These are phyloP conservation scores for Deroplatys truncata DNA, from an alignment of 2,888 invertebrate species.

Conservation along the genomic window DNA sequence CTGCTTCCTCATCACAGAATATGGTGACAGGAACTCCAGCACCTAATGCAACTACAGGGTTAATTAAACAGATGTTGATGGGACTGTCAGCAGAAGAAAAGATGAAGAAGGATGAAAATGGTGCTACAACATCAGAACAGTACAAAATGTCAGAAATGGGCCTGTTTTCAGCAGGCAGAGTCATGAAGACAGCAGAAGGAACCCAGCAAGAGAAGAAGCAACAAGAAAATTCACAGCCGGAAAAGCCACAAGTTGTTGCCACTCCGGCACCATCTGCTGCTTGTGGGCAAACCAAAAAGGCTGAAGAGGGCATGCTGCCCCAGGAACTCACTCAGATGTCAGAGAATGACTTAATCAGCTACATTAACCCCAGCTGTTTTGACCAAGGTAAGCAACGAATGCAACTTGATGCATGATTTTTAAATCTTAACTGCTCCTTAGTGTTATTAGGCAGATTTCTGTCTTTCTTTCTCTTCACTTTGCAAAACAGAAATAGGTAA, in stretches of 20 bases:
- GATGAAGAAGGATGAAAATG: not conserved
- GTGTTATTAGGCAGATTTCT: not conserved
- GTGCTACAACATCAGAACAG: not conserved
- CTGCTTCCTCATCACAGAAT: not conserved
- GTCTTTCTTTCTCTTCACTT: no score
- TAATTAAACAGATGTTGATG: not conserved
- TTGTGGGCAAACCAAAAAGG: conserved; percentile 39
- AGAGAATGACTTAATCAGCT: conserved; percentile 81
- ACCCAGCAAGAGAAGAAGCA: not conserved
- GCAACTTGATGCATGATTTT: not conserved
- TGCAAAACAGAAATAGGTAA: no score
- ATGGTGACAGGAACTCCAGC: not conserved
- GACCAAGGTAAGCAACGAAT: conserved; percentile 50
- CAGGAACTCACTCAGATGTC: conserved; percentile 79
- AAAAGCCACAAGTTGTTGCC: not conserved
- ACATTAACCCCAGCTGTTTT: conserved; percentile 86
- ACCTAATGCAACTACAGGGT: not conserved
- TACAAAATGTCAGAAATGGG: not conserved
- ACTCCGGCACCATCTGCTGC: not conserved
- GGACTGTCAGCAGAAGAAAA: not conserved
- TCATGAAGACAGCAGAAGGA: not conserved
- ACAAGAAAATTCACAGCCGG: not conserved
- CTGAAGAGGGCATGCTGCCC: conserved; percentile 55
- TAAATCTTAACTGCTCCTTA: not conserved
- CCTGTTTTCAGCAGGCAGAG: not conserved